Base-by-base conservation (phyloP, 2,888 invertebrate species). In the Drosophila fungiperda region DNA sequence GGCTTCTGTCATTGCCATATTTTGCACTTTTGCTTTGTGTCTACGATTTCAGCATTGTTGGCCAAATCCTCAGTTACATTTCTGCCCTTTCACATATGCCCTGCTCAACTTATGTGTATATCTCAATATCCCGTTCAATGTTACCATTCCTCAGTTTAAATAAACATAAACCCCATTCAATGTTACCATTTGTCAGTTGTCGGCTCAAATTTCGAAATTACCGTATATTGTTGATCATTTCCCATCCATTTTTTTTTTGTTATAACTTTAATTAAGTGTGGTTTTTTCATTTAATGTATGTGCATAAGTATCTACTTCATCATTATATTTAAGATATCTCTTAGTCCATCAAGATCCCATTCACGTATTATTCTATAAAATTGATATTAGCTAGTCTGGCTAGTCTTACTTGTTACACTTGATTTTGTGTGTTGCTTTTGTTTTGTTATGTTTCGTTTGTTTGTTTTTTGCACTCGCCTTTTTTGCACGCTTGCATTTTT, bases 1-100 rank as follows among this genome's bases (percentile, higher is more conserved):
- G 76, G 62, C 74, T 68, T 67, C 78, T 82, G 78, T 75, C 78
- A 74, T 78, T 76, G 76, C 82, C 83, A 87, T 79, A 84, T 82
- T 83, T 83, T 81, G 68, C 83, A 72, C 81, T 60, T 65, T 78
- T 79, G 61, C 81, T 63, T 68, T 72, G 68, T 69, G 68, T 53
- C 64, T 36, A 29, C 67, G 45, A 57, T 70, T 55, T 53, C 33
- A 73, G 36, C 68, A 60, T 40, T 63, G 59, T 40, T 63, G 50
- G 65, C 63, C 65, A 68, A 59, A 61, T 70, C 61, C 63, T 38
- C 55, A 73, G 45, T 32, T 48, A 40, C 70, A 36, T 49, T 23
- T n/a, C 17, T 35, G 12, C 5, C 17, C 58, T 33, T 12, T 49
- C 12, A 20, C 42, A 20, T 40, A 33, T 61, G 40, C 26, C 49